A percentile compares a stretch with the other conserved stretches of the same genome.
Evolutionary conservation across 1,140 invertebrate species (phyloP).

Genomic region (Sitobion miscanthi): DNA sequence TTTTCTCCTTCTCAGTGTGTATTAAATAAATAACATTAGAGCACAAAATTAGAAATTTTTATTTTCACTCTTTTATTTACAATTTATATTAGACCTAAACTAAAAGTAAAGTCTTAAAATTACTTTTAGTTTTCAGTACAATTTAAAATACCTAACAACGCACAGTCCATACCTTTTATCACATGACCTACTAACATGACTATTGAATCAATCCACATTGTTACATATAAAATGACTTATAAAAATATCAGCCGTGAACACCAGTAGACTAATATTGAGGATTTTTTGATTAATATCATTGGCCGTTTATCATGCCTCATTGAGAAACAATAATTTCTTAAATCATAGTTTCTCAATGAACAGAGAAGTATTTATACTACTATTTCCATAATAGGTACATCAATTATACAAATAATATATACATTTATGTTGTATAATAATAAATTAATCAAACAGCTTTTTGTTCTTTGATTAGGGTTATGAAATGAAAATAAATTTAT

Average conservation of each 20-base stretch:
- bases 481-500: neutral
- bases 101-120: neutral
- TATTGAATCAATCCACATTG: neutral
- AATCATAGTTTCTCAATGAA: neutral
- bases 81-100: neutral
- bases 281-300: neutral
- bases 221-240: neutral
- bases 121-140: neutral
- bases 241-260: neutral
- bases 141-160: neutral
- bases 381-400: neutral
- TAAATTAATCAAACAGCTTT: no score
- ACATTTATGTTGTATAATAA: neutral
- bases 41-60: neutral
- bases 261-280: neutral
- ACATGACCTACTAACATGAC: neutral
- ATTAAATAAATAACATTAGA: neutral
- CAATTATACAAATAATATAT: neutral
- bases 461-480: neutral
- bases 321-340: neutral
- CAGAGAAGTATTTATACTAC: neutral
- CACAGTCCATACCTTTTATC: neutral
- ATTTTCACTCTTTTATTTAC: neutral
- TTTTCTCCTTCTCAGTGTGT: neutral
- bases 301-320: neutral